Evolutionary conservation across 2,797 vertebrate genomes (phyloP), one percentile per base, ranked within the genome.

Genomic region (Babyrousa celebensis): DNA sequence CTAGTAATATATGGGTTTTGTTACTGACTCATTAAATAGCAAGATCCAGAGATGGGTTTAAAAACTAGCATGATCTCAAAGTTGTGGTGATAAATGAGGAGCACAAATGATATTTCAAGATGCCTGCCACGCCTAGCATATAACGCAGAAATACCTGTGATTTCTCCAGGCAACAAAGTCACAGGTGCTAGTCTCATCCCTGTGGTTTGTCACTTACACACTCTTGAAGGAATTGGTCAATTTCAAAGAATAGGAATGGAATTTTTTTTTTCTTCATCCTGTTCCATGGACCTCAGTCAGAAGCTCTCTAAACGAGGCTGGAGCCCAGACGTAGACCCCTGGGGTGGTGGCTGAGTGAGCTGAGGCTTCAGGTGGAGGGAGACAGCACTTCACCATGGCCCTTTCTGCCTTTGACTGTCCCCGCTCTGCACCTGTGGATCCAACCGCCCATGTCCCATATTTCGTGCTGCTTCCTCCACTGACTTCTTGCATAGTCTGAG

Each of bases 391-490:
- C 9, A 7, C 11, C 1, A 7, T 17, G 71, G 7, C 5, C n/a
- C 32, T 10, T 36, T 36, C 4, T 32, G 54, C 60, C 25, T 78
- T 17, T 56, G 36, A 15, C 8, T 0, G 1, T 54, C 27, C 3
- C 5, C 2, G 25, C 54, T 17, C 65, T 1, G 21, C 11, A 11
- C 21, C 29, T 80, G 18, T n/a, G 6, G 0, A 36, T 11, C 14
- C 20, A 54, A 58, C 65, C 21, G 5, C 36, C 72, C 67, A 18
- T 0, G 0, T 23, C 32, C 23, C 6, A 1, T 4, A 1, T 36
- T 29, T 21, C n/a, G 12, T 0, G 1, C 23, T 20, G 17, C 10
- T 27, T 23, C 25, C 36, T 58, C 7, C 10, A 3, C 36, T 40
- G 0, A 17, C 58, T 84, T 63, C 29, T 43, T 25, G 1, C 12